Evolutionary conservation across 2,113 vertebrate species (phyloP).

Genomic region (Ceuthmochares aereus): DNA sequence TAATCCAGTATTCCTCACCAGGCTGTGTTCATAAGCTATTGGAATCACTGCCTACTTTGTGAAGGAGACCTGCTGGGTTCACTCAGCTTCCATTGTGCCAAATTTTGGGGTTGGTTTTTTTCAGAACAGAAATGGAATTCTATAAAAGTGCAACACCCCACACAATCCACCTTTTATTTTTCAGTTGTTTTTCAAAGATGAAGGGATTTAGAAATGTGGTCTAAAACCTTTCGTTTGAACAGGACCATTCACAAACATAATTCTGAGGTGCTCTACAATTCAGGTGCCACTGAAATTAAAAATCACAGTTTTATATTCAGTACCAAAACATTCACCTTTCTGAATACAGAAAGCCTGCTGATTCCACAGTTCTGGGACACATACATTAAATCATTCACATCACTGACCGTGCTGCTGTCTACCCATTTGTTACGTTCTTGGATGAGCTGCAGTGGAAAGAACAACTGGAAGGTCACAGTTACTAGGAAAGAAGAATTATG

Average conservation of each 20-base stretch:
- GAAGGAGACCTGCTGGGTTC: slow-evolving; percentile 15
- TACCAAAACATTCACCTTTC: neutral
- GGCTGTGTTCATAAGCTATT: neutral
- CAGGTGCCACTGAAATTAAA: slow-evolving; percentile 17
- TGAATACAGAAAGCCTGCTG: neutral
- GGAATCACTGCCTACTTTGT: neutral
- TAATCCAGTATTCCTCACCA: neutral
- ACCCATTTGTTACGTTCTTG: neutral
- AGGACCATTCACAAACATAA: neutral
- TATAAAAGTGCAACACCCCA: neutral
- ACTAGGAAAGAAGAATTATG: neutral
- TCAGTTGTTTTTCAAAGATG: neutral
- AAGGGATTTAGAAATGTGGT: neutral
- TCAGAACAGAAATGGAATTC: slow-evolving; percentile 4
- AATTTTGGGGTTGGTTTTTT: neutral
- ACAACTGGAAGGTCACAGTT: neutral
- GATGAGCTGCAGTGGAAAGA: neutral
- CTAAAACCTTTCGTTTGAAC: slow-evolving; percentile 6
- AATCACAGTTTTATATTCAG: neutral
- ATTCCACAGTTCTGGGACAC: neutral
- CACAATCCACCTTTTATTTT: slow-evolving; percentile 24
- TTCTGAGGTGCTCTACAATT: neutral
- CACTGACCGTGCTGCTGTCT: neutral
- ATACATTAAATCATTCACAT: neutral
- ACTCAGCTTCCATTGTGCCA: slow-evolving; percentile 7